Evolutionary conservation across 1,140 invertebrate genomes (phyloP).

Genomic region (Sesamia nonagrioides): DNA sequence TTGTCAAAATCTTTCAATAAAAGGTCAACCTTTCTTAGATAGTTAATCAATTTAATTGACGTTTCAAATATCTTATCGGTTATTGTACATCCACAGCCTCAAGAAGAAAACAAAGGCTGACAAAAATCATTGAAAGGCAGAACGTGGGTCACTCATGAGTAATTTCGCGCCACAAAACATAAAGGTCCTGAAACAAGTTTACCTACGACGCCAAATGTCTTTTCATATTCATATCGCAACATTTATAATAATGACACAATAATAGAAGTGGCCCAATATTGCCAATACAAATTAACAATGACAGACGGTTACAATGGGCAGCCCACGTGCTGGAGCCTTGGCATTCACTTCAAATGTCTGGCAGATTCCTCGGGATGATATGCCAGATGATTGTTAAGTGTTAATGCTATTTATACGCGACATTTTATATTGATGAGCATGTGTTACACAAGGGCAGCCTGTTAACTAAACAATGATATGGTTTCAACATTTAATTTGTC

Average conservation of each 20-base stretch:
- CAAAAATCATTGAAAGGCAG: constrained; percentile 20
- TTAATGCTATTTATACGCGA: constrained; percentile 67
- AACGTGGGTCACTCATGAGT: constrained; percentile 35
- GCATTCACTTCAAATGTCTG: constrained; percentile 80
- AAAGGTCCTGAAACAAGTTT: constrained; percentile 51
- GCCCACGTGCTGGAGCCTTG: constrained; percentile 79
- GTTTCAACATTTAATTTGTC: constrained; percentile 5
- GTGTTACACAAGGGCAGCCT: constrained; percentile 28
- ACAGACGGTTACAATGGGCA: constrained; percentile 70
- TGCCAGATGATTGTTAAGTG: constrained; percentile 70
- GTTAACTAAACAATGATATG: background rate
- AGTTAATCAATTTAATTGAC: constrained; percentile 11
- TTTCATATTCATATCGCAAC: constrained; percentile 48
- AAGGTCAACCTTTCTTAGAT: constrained; percentile 17
- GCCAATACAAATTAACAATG: constrained; percentile 78
- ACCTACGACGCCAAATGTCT: constrained; percentile 29
- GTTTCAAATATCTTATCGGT: constrained; percentile 23
- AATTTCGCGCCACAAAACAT: constrained; percentile 42
- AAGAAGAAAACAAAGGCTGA: constrained; percentile 31
- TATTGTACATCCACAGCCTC: background rate
- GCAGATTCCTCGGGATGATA: constrained; percentile 79
- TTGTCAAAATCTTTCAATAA: constrained; percentile 5
- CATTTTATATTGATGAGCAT: constrained; percentile 66
- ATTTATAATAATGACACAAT: constrained; percentile 54
- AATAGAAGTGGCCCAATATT: constrained; percentile 66